Base-by-base conservation (phyloP, 2,888 invertebrate genomes). In the Cheilosia soror region DNA sequence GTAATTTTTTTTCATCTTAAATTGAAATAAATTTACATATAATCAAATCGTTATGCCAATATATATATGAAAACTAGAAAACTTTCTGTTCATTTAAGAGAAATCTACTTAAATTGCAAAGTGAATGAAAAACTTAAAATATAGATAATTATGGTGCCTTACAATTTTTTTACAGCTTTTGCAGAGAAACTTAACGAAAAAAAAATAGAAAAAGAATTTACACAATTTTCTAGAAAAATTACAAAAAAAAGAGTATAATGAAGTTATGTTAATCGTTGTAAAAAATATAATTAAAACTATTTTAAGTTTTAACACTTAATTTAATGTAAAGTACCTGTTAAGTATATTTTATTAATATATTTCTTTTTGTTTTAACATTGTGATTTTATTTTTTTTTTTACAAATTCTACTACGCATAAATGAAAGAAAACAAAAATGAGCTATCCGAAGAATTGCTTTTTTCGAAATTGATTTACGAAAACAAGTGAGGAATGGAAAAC, bases 241-340 rank as follows among this genome's bases (percentile, higher is more conserved):
- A 57, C 47, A 33, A 60, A 55, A 58, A 44, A n/a, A 68, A 29
- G 20, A 47, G 69, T 7, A 33, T 69, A 68, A 44, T 75, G 15
- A 15, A 68, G 68, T 4, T 27, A 51, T 53, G 66, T 53, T 80
- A 53, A 71, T 55, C 72, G 68, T 58, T 33, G 49, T 71, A 84
- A 65, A 73, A 75, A 73, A 53, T 20, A 47, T 73, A 82, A 40
- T 57, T 69, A 47, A 82, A 82, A 62, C 73, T 78, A 79, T 79
- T 83, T 77, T 80, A 68, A 77, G 84, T 76, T 69, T 75, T 82
- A 78, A 80, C 55, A 87, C 57, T 25, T 83, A 83, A 69, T 87
- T 87, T 87, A 72, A 81, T 87, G 69, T 87, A 87, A 82, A 87
- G 88, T 88, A 88, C 88, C 88, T 88, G 87, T 87, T 87, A 88